phyloP scores from a whole-genome alignment of 2,888 invertebrate genomes.

The Chrysotoxum bicinctum region DNA sequence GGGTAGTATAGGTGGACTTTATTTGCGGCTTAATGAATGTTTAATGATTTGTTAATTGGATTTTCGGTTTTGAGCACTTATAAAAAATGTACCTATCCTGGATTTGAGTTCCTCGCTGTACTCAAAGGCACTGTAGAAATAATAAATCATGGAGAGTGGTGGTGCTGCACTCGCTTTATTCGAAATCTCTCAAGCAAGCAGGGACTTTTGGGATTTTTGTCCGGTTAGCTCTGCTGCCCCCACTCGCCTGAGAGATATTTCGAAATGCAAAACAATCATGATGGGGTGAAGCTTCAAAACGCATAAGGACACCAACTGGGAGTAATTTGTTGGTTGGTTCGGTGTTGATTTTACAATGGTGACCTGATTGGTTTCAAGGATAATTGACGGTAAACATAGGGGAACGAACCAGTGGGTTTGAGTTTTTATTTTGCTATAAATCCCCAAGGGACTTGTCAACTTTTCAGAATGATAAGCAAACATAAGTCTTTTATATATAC shows the following conservation, averaged over 20 bases:
- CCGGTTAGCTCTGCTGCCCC: conserved; percentile 23
- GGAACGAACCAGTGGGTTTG: not conserved
- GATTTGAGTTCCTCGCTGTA: not conserved
- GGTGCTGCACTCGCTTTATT: not conserved
- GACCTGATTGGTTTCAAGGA: conserved; percentile 65
- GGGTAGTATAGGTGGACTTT: conserved; percentile 45
- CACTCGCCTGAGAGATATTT: conserved; percentile 11
- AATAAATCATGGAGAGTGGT: not conserved
- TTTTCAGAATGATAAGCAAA: not conserved
- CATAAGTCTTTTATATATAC: no score
- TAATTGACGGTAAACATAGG: conserved; percentile 40
- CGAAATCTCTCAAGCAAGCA: conserved; percentile 4
- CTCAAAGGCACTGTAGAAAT: conserved; percentile 11
- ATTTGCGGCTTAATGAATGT: conserved; percentile 79
- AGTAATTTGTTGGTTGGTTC: conserved; percentile 48
- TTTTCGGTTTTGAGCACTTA: conserved; percentile 78
- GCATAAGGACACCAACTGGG: conserved; percentile 16
- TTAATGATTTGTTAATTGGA: conserved; percentile 82
- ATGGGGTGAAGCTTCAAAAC: not conserved
- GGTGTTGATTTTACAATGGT: conserved; percentile 60
- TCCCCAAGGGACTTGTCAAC: not conserved
- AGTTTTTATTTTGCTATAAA: not conserved
- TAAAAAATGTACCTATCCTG: conserved; percentile 15
- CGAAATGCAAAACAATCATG: conserved; percentile 39
- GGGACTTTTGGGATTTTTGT: conserved; percentile 23